phyloP scores from a whole-genome alignment of 1,140 invertebrate genomes.

The Tetragonula clypearis region DNA sequence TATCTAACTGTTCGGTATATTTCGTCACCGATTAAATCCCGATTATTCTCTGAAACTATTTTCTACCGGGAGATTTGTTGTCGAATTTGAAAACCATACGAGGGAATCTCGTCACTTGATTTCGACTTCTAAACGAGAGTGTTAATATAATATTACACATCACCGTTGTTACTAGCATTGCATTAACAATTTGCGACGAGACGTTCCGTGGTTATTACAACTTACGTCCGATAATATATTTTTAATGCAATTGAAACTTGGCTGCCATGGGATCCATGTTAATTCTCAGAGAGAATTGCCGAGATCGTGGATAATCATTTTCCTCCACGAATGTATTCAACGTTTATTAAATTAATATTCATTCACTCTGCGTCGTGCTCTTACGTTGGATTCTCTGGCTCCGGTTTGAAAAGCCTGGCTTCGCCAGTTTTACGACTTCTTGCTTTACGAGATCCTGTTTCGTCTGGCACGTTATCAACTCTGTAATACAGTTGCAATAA shows the following conservation, averaged over 20 bases:
- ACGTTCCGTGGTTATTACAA: background rate
- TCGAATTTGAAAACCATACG: background rate
- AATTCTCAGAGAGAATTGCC: background rate
- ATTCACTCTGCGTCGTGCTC: background rate
- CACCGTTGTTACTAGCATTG: background rate
- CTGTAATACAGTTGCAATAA: background rate
- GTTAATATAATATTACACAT: background rate
- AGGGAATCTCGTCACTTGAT: background rate
- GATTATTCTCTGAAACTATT: background rate
- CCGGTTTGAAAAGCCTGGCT: too few relatives aligned
- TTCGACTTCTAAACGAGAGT: too few relatives aligned
- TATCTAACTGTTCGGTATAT: too few relatives aligned
- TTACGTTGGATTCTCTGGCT: background rate
- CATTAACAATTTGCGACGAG: background rate
- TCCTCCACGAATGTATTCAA: background rate
- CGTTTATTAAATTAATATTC: slow-evolving; percentile 12
- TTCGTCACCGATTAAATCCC: too few relatives aligned
- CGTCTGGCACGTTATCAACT: background rate
- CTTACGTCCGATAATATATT: background rate
- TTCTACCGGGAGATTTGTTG: background rate
- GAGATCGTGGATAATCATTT: background rate
- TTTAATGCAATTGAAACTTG: background rate
- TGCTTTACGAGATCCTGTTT: background rate
- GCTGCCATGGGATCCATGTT: background rate
- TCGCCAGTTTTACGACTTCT: background rate